Conservation (phyloP, 1,140 invertebrate species). For the Drosophila seguyi region DNA sequence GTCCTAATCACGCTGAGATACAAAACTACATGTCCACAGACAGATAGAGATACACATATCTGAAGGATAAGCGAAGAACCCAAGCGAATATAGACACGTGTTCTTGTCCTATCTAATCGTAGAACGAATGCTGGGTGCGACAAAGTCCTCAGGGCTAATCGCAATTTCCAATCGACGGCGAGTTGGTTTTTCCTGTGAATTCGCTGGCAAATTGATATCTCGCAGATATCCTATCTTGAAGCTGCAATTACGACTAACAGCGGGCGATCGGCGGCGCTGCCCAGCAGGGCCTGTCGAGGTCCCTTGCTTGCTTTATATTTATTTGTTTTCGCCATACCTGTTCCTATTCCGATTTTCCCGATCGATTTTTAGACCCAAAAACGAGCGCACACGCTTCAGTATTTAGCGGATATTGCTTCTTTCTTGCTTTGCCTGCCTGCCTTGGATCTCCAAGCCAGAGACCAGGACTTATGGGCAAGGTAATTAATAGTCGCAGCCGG, state of each 20-base stretch:
- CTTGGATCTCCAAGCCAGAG: not conserved
- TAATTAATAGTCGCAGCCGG: constrained; percentile 43
- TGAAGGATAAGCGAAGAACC: not conserved
- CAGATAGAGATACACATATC: constrained; percentile 3
- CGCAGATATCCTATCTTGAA: constrained; percentile 50
- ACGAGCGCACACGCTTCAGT: constrained; percentile 55
- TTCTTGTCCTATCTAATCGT: constrained; percentile 27
- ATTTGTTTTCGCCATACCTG: constrained; percentile 2
- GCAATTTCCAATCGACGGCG: constrained; percentile 8
- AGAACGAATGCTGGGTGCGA: constrained; percentile 13
- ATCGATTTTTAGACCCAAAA: constrained; percentile 10
- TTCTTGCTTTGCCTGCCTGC: no score
- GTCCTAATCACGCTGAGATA: not conserved
- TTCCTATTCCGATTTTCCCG: not conserved
- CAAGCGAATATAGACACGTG: constrained; percentile 5
- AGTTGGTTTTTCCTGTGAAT: constrained; percentile 36
- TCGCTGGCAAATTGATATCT: constrained; percentile 43
- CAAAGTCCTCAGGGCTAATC: constrained; percentile 13
- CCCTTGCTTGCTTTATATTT: no score
- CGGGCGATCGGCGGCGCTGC: constrained; percentile 25
- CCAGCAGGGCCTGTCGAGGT: constrained; percentile 24
- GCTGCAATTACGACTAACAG: constrained; percentile 54
- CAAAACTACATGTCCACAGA: not conserved
- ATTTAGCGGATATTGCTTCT: constrained; percentile 47
- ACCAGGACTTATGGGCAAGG: not conserved